Conservation (phyloP, 1,140 invertebrate species). For the Drosophila ambigua region DNA sequence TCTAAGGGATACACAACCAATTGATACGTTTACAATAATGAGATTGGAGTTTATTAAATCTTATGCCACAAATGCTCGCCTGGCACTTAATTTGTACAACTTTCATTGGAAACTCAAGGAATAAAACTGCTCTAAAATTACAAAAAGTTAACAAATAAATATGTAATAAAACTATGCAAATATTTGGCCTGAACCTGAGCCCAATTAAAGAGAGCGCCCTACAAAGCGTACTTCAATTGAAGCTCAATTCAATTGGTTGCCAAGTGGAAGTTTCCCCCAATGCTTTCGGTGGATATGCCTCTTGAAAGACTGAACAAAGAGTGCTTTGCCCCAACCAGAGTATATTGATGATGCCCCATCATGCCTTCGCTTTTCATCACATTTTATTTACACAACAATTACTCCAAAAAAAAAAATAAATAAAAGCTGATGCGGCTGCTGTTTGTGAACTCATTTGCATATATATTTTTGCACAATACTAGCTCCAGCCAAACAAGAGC, state of each 20-base stretch:
- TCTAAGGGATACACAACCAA: not conserved
- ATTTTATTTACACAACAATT: slow-evolving; percentile 43
- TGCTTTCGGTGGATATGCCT: slow-evolving; percentile 18
- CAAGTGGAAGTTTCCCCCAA: slow-evolving; percentile 31
- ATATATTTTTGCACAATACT: slow-evolving; percentile 48
- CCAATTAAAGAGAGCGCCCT: slow-evolving; percentile 43
- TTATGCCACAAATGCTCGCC: too few species aligned
- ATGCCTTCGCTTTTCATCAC: slow-evolving; percentile 32
- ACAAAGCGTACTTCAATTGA: slow-evolving; percentile 27
- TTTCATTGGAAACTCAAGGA: too few species aligned
- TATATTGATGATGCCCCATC: slow-evolving; percentile 48
- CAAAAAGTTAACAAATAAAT: slow-evolving; percentile 25
- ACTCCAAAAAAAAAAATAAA: slow-evolving; percentile 24
- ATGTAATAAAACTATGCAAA: slow-evolving; percentile 47
- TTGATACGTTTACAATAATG: too few species aligned
- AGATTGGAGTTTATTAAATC: too few species aligned
- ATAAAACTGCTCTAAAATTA: too few species aligned
- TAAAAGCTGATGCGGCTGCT: slow-evolving; percentile 24
- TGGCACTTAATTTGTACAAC: too few species aligned
- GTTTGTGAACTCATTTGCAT: slow-evolving; percentile 44
- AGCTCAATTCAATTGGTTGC: slow-evolving; percentile 20
- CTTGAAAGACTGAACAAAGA: slow-evolving; percentile 21
- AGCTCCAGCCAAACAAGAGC: slow-evolving; percentile 28
- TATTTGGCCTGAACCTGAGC: slow-evolving; percentile 39
- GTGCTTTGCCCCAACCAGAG: slow-evolving; percentile 11